Base-by-base conservation (phyloP, 1,140 invertebrate species). In the Drosophila ogumai region DNA sequence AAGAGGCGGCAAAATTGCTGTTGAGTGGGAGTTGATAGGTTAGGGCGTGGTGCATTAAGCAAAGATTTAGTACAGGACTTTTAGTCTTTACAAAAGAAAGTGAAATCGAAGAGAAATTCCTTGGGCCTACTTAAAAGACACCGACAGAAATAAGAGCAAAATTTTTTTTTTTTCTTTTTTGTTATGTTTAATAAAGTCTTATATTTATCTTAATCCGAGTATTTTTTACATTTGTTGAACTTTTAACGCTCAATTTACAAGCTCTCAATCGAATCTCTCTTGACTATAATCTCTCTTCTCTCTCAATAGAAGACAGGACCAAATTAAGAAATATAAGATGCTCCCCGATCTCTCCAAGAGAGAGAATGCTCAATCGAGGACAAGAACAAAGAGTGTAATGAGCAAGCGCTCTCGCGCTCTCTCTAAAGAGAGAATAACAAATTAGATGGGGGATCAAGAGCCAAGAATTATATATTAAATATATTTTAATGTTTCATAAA, bases 1-100 rank as follows among this genome's bases (percentile, higher is more conserved):
- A 44, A 41, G 15, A 36, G 50, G 28, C 43, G 25, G 50, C 44
- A 17, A 38, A 38, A 34, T 22, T 38, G 43, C 28, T 66, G 41
- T 38, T n/a, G 32, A 38, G 46, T 38, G 12, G 65, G 25, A 68
- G 67, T 68, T 75, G 47, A 58, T 46, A n/a, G 49, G 54, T 43
- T 32, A 43, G 74, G 75, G 75, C 57, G 75, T 77, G 75, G 64
- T 69, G 65, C 64, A 77, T 55, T 77, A 32, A 34, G 38, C 32
- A 15, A 55, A 69, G 64, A 77, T 61, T 56, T 76, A 61, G 44
- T 50, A 50, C 50, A 12, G 13, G 43, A 56, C 41, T 44, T 52
- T 6, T 10, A n/a, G 38, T n/a, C 61, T 3, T 34, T 36, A 56
- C 64, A 32, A 36, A 64, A 25, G 49, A 75, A 63, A 74, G 57